A percentile compares a stretch with the other conserved stretches of the same genome.
These are phyloP conservation scores for Rhinoptilus africanus DNA, from an alignment of 2,113 vertebrate genomes.

Conservation along the genomic window DNA sequence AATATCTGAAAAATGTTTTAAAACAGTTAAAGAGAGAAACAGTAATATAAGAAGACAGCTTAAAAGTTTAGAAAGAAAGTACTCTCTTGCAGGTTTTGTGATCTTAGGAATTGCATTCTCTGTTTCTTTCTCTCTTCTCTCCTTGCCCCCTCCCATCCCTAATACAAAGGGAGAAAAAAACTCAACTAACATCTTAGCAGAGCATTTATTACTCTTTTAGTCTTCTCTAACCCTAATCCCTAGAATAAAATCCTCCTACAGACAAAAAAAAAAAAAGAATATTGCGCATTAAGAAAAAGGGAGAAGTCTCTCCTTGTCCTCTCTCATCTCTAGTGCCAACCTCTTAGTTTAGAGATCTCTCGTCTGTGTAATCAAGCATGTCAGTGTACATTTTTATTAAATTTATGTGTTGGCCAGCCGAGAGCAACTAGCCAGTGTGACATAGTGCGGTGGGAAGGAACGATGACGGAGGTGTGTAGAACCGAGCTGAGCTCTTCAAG, in stretches of 20 bases:
- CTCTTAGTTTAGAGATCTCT: neutral
- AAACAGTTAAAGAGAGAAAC: neutral
- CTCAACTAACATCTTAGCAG: neutral
- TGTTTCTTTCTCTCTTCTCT: neutral
- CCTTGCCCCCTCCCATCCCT: accelerated
- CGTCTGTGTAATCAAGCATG: neutral
- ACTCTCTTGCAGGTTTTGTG: neutral
- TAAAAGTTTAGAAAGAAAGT: constrained; percentile 11
- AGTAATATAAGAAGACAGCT: neutral
- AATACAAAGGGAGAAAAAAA: neutral
- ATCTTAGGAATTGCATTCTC: neutral
- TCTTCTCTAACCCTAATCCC: neutral
- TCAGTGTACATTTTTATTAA: neutral
- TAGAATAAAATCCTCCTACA: neutral
- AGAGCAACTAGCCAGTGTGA: neutral
- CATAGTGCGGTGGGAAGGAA: neutral
- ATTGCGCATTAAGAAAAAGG: neutral
- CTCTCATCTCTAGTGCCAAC: neutral
- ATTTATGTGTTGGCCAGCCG: neutral
- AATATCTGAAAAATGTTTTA: neutral
- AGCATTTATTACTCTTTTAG: neutral
- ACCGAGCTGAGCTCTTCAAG: neutral
- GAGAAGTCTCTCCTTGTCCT: neutral
- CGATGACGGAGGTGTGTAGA: neutral
- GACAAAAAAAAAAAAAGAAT: neutral